Evolutionary conservation across 2,888 invertebrate species (phyloP).

Genomic region (Nomada fucata): DNA sequence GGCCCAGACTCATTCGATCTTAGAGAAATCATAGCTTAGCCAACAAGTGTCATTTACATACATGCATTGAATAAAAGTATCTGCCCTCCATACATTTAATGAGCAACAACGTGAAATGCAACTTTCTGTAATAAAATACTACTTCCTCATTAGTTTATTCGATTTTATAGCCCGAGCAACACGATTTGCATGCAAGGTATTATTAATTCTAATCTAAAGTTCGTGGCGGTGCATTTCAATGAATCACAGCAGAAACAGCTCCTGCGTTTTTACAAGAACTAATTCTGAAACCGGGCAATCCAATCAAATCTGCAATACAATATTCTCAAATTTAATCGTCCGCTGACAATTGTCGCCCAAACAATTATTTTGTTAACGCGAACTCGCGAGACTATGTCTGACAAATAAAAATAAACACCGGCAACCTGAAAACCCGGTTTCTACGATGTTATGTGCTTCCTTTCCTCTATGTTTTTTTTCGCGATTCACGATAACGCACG

Average conservation of each 20-base stretch:
- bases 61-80: too few species aligned
- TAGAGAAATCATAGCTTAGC: too few species aligned
- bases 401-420: background rate
- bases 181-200: too few species aligned
- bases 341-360: background rate
- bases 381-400: background rate
- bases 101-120: too few species aligned
- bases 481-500: conserved; percentile 18
- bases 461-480: background rate
- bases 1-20: too few species aligned
- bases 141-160: too few species aligned
- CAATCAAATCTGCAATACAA: background rate
- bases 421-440: conserved; percentile 39
- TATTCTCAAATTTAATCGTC: background rate
- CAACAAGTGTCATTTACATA: too few species aligned
- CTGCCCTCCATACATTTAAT: too few species aligned
- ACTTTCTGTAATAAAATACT: too few species aligned
- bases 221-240: too few species aligned
- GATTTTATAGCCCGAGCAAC: too few species aligned
- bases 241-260: background rate
- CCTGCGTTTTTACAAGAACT: background rate
- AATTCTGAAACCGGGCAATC: background rate
- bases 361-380: conserved; percentile 20
- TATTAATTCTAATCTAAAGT: too few species aligned
- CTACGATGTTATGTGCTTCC: conserved; percentile 10